These are phyloP conservation scores for Rhizoglyphus robini DNA, from an alignment of 1,140 invertebrate genomes.

Conservation along the genomic window DNA sequence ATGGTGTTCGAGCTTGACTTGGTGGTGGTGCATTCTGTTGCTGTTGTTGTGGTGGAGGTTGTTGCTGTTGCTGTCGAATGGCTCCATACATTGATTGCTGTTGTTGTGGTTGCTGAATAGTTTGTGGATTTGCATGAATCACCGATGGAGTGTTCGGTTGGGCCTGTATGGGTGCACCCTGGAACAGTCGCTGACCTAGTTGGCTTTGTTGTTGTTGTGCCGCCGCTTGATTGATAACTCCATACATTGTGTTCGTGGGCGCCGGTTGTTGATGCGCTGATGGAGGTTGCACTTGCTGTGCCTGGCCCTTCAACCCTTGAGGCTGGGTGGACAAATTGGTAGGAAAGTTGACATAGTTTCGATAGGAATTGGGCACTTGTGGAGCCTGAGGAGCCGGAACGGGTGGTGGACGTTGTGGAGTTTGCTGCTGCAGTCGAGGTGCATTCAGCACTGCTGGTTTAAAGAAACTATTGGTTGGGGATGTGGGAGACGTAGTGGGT, in stretches of 20 bases:
- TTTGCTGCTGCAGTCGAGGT: neutral
- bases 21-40: neutral
- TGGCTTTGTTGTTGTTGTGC: neutral
- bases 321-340: no score
- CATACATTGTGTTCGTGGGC: neutral
- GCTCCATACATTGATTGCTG: neutral
- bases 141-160: slow-evolving; percentile 16
- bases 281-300: neutral
- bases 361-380: neutral
- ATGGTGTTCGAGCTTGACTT: neutral
- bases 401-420: neutral
- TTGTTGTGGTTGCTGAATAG: slow-evolving; percentile 40
- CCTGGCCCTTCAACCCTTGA: no score
- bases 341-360: no score
- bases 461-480: neutral
- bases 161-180: slow-evolving; percentile 40
- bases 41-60: slow-evolving; percentile 29
- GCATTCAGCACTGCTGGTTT: neutral
- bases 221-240: no score
- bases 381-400: neutral
- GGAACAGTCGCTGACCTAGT: slow-evolving; percentile 31
- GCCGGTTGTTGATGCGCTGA: neutral
- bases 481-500: no score
- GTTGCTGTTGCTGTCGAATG: neutral
- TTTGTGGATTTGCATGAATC: slow-evolving; percentile 22